Percentiles rank a stretch among this genome's conserved stretches.
Conservation (phyloP, 1,140 invertebrate species). For the Listronotus oregonensis region DNA sequence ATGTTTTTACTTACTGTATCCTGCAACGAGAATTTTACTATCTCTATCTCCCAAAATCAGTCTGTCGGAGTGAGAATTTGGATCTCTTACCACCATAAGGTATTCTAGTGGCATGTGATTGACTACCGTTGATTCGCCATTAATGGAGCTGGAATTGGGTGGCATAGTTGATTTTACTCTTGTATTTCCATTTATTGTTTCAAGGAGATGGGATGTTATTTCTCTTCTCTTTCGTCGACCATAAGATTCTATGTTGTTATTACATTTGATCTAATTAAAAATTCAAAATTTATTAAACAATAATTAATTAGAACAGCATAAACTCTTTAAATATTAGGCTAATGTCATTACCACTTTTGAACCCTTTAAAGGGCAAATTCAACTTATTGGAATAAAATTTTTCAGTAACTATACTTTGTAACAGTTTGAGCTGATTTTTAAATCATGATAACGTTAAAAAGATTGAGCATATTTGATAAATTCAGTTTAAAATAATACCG, state of each 20-base stretch:
- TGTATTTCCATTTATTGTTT: constrained; percentile 44
- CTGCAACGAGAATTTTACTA: constrained; percentile 56
- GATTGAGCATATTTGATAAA: no score
- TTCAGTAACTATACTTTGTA: no score
- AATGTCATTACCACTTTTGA: no score
- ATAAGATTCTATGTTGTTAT: constrained; percentile 31
- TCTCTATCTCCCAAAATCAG: constrained; percentile 58
- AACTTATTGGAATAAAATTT: no score
- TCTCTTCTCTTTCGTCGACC: constrained; percentile 37
- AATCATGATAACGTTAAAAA: no score
- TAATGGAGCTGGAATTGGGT: constrained; percentile 35
- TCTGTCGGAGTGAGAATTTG: constrained; percentile 52
- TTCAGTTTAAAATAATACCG: no score
- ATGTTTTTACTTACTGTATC: constrained; percentile 52
- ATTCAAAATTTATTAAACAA: no score
- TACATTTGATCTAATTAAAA: constrained; percentile 41
- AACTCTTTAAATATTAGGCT: no score
- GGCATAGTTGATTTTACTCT: constrained; percentile 29
- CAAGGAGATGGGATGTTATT: constrained; percentile 18
- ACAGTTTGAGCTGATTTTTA: no score
- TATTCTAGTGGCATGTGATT: constrained; percentile 57
- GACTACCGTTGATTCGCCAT: constrained; percentile 42
- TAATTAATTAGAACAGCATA: no score
- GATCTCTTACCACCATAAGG: constrained; percentile 56
- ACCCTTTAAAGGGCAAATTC: no score